A percentile compares a stretch with the other conserved stretches of the same genome.
phyloP scores from a whole-genome alignment of 2,113 vertebrate species.

The Mesitornis unicolor region DNA sequence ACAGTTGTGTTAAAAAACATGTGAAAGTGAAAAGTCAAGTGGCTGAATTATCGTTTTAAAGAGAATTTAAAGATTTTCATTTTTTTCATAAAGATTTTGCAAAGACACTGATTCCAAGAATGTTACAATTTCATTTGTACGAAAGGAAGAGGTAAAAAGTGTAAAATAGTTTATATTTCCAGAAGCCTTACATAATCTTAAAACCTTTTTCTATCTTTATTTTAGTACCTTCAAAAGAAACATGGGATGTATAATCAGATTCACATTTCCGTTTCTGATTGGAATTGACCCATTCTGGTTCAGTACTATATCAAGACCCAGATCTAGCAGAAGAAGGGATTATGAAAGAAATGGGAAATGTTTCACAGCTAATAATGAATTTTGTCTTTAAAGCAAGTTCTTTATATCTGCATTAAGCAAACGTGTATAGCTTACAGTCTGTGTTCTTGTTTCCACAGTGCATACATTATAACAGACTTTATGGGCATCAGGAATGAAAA shows the following conservation, averaged over 20 bases:
- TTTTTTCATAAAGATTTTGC: neutral
- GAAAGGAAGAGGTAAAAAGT: neutral
- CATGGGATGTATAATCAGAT: neutral
- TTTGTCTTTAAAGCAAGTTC: neutral
- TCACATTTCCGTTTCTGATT: neutral
- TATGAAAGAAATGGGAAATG: neutral
- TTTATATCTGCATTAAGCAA: neutral
- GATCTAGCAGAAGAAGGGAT: neutral
- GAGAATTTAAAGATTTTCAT: neutral
- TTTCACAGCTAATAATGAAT: neutral
- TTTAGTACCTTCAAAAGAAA: neutral
- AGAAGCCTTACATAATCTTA: neutral
- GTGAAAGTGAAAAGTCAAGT: neutral
- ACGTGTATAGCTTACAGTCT: neutral
- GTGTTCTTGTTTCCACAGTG: conserved; percentile 78
- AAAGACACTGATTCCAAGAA: neutral
- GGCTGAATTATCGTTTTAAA: neutral
- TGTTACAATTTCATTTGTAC: neutral
- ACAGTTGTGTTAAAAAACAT: neutral
- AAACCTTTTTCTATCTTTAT: neutral
- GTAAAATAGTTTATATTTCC: neutral
- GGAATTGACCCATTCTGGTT: neutral
- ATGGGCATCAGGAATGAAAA: conserved; percentile 98
- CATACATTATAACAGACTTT: conserved; percentile 93
- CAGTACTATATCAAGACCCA: neutral